Evolutionary conservation across 2,113 vertebrate genomes (phyloP).

Genomic region (Pterocles gutturalis): DNA sequence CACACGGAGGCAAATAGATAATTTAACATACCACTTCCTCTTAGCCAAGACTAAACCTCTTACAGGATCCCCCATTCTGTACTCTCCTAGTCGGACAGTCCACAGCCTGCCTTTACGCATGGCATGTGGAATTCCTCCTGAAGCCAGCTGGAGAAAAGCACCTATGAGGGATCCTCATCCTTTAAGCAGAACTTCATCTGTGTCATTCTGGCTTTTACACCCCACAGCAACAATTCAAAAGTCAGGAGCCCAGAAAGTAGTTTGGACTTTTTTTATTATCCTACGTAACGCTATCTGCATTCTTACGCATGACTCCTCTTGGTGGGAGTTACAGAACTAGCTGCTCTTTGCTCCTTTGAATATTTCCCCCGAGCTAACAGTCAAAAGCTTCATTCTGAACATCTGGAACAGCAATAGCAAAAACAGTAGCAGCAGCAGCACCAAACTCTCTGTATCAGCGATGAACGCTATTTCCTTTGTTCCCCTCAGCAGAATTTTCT

Average conservation of each 20-base stretch:
- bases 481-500: background rate
- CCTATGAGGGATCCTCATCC: background rate
- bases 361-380: background rate
- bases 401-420: constrained; percentile 20
- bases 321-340: background rate
- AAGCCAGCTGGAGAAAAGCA: background rate
- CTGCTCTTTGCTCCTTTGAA: background rate
- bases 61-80: background rate
- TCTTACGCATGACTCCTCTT: background rate
- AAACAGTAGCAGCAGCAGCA: background rate
- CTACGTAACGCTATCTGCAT: background rate
- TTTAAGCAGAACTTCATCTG: background rate
- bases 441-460: background rate
- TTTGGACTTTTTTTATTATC: background rate
- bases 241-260: background rate
- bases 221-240: background rate
- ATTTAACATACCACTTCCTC: background rate
- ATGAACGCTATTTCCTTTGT: background rate
- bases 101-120: background rate
- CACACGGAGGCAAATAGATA: background rate
- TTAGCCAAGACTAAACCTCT: background rate
- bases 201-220: background rate
- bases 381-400: constrained; percentile 5
- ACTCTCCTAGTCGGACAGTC: background rate
- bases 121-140: background rate